These are phyloP conservation scores for Myiotriccus ornatus DNA, from an alignment of 2,797 vertebrate species.

Conservation along the genomic window DNA sequence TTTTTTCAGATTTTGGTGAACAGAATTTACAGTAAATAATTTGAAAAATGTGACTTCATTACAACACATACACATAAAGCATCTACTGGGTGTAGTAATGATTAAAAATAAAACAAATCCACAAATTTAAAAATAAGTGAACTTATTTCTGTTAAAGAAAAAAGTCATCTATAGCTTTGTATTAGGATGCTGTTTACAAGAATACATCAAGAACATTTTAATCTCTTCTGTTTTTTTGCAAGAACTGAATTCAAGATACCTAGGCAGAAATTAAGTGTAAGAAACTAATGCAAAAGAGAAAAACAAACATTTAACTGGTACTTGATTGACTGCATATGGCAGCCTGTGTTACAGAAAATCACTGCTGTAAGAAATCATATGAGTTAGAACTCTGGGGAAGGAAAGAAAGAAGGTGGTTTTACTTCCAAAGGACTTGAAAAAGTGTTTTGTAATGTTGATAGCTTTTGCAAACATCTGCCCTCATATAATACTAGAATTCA, in stretches of 20 bases:
- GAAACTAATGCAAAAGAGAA: not conserved
- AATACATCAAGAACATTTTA: not conserved
- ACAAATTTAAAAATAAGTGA: not conserved
- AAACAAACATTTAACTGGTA: not conserved
- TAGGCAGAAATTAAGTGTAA: not conserved
- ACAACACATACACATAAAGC: not conserved
- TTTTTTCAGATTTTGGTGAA: not conserved
- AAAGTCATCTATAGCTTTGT: not conserved
- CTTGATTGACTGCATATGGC: not conserved
- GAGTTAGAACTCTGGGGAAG: not conserved
- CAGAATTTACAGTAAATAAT: not conserved
- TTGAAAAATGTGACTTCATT: not conserved
- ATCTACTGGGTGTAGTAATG: not conserved
- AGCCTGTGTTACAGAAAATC: not conserved
- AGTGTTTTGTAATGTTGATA: not conserved
- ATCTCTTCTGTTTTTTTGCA: not conserved
- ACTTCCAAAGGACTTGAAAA: not conserved
- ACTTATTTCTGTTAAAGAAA: not conserved
- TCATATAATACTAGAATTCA: not conserved
- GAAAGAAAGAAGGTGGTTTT: not conserved
- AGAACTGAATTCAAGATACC: not conserved
- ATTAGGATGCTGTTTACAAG: not conserved
- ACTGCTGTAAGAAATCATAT: not conserved
- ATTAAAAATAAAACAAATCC: not conserved
- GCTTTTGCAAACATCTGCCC: not conserved